Evolutionary conservation across 2,888 invertebrate genomes (phyloP).

Genomic region (Acleris holmiana): DNA sequence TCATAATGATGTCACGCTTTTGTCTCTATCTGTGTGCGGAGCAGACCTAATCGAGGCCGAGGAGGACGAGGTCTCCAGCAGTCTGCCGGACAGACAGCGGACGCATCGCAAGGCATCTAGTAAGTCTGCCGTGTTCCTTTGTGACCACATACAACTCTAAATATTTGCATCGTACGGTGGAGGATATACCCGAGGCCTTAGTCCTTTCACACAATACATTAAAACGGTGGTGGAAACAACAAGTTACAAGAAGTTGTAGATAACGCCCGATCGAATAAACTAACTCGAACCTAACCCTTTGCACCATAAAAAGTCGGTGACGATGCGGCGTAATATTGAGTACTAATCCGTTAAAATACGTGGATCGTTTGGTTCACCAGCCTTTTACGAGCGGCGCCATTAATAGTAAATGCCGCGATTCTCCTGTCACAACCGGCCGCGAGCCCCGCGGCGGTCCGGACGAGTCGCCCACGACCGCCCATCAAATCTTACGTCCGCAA

Average conservation of each 20-base stretch:
- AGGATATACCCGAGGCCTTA: constrained; percentile 12
- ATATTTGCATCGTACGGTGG: constrained; percentile 11
- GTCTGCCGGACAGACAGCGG: constrained; percentile 72
- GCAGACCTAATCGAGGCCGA: constrained; percentile 85
- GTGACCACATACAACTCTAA: neutral
- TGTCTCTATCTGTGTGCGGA: constrained; percentile 54
- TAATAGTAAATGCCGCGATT: constrained; percentile 40
- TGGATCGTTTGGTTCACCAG: constrained; percentile 3
- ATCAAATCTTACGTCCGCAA: constrained; percentile 52
- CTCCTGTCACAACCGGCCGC: constrained; percentile 36
- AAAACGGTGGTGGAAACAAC: constrained; percentile 24
- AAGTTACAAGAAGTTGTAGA: constrained; percentile 8
- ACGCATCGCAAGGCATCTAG: constrained; percentile 83
- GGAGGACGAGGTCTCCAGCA: constrained; percentile 81
- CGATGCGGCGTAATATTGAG: neutral
- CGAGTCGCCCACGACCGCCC: constrained; percentile 41
- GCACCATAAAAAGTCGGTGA: neutral
- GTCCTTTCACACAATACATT: constrained; percentile 7
- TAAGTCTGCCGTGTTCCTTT: constrained; percentile 67
- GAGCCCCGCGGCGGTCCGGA: constrained; percentile 30
- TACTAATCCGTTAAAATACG: neutral
- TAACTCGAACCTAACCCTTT: constrained; percentile 12
- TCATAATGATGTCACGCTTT: constrained; percentile 56
- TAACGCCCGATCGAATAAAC: constrained; percentile 13
- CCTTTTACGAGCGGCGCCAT: constrained; percentile 19